Evolutionary conservation across 2,797 vertebrate genomes (phyloP).

Genomic region (Nasua narica): DNA sequence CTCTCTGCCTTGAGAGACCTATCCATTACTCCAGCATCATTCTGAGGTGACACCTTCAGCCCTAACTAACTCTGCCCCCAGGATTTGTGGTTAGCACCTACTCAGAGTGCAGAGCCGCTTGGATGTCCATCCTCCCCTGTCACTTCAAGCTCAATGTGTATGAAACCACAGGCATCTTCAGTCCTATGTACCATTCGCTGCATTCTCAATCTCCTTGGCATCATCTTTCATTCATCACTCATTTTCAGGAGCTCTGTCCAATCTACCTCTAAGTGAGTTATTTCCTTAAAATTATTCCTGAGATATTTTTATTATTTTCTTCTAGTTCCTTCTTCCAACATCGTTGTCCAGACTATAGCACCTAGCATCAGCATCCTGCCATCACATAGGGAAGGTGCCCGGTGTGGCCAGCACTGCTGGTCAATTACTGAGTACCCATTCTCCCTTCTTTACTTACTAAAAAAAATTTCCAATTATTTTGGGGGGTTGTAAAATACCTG

Average conservation of each 20-base stretch:
- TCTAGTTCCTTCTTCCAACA: neutral
- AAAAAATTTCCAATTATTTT: neutral
- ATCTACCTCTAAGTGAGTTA: neutral
- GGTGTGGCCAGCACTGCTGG: neutral
- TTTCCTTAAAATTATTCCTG: neutral
- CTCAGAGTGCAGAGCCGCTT: neutral
- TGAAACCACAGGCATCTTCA: neutral
- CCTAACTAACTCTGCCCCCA: too few relatives aligned
- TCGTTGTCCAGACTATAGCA: neutral
- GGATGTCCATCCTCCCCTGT: neutral
- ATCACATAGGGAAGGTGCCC: neutral
- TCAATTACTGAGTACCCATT: neutral
- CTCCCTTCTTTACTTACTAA: neutral
- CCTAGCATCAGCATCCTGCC: neutral
- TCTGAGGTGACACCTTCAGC: neutral
- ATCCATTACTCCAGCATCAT: neutral
- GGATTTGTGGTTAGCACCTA: neutral
- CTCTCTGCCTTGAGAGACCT: neutral
- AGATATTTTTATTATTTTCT: neutral
- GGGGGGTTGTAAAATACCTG: neutral
- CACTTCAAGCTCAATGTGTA: neutral
- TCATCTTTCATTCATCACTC: neutral
- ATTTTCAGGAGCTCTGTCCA: neutral
- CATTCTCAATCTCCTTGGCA: neutral
- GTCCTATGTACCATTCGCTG: fast-evolving